phyloP scores from a whole-genome alignment of 2,113 vertebrate genomes.

The Arenaria interpres region DNA sequence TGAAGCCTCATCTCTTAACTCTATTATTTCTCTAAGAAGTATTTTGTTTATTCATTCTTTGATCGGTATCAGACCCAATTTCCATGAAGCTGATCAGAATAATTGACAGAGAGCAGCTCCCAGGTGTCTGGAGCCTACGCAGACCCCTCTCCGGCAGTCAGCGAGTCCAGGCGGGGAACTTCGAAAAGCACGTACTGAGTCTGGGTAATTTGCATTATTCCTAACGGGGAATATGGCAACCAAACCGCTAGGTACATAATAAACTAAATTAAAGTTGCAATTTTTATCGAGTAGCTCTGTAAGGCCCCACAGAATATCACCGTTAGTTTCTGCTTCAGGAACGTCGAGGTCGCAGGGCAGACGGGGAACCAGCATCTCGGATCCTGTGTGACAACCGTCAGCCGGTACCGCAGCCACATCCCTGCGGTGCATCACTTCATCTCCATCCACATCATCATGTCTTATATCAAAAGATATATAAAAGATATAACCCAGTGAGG shows the following conservation, averaged over 20 bases:
- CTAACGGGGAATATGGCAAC: neutral
- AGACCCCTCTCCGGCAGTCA: neutral
- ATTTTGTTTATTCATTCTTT: neutral
- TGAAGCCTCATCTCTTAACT: conserved; percentile 12
- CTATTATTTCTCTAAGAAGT: neutral
- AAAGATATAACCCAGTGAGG: neutral
- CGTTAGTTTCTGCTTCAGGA: neutral
- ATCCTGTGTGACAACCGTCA: neutral
- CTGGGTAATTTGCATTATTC: neutral
- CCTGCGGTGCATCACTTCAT: neutral
- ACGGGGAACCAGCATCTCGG: neutral
- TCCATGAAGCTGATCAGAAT: neutral
- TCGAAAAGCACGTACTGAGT: neutral
- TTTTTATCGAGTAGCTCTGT: neutral
- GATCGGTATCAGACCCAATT: neutral
- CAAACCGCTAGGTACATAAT: neutral
- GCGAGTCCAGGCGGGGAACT: neutral
- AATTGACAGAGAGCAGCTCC: neutral
- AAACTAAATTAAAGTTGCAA: neutral
- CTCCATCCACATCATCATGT: neutral
- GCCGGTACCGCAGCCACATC: neutral
- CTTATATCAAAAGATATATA: neutral
- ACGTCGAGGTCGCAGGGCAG: neutral
- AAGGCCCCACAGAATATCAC: neutral
- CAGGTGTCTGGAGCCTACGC: neutral